phyloP scores from a whole-genome alignment of 30 jellyfish, hydroid and myxozoan genomes.

The Aurelia sp. region DNA sequence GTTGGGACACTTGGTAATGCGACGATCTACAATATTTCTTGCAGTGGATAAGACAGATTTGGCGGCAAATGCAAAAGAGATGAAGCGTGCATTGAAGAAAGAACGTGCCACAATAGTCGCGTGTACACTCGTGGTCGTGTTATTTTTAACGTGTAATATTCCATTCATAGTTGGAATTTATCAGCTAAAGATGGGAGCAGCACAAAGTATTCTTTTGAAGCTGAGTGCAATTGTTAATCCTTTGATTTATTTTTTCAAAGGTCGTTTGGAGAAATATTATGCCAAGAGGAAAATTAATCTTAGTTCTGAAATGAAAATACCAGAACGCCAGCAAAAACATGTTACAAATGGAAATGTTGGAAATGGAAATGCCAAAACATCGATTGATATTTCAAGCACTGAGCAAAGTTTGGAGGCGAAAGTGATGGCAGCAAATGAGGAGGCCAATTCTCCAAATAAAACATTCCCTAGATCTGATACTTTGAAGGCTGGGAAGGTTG shows the following conservation, averaged over 20 bases:
- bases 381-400: too few species aligned
- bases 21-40: not conserved
- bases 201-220: not conserved
- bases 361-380: too few species aligned
- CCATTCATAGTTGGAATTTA: conserved; percentile 11
- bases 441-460: too few species aligned
- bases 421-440: too few species aligned
- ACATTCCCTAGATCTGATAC: too few species aligned
- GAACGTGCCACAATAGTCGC: conserved; percentile 32
- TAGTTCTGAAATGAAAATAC: too few species aligned
- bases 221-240: conserved; percentile 29
- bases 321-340: too few species aligned
- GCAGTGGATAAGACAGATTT: conserved; percentile 16
- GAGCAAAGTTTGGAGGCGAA: too few species aligned
- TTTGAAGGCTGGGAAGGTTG: too few species aligned
- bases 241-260: conserved; percentile 47
- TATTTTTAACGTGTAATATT: conserved; percentile 23
- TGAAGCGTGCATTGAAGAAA: conserved; percentile 33
- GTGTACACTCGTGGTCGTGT: conserved; percentile 31
- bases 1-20: conserved; percentile 9
- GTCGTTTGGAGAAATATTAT: conserved; percentile 27
- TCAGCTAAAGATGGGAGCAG: not conserved
- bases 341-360: too few species aligned
- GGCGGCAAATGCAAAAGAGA: not conserved
- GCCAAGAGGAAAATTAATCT: conserved; percentile 2